These are phyloP conservation scores for Lindbergichthys nudifrons DNA, from an alignment of 2,797 vertebrate species.

Conservation along the genomic window DNA sequence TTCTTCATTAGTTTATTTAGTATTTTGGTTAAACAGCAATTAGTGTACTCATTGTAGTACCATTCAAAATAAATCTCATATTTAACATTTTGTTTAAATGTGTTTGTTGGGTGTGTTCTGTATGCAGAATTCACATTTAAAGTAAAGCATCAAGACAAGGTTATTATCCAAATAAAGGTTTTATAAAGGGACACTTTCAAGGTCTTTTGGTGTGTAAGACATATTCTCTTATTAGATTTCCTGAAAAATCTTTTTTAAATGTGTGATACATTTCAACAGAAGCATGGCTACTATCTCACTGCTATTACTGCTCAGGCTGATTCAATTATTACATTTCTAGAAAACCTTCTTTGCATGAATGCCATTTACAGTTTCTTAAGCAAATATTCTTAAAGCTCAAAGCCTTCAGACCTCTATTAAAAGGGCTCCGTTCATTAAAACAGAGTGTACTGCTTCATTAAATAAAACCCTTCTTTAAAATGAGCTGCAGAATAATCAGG, in stretches of 20 bases:
- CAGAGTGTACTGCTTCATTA: constrained; percentile 46
- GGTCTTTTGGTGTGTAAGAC: no score
- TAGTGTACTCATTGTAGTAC: not conserved
- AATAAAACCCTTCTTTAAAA: constrained; percentile 21
- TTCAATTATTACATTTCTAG: constrained; percentile 7
- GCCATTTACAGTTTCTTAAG: constrained; percentile 13
- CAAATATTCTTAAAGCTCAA: constrained; percentile 33
- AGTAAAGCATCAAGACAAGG: no score
- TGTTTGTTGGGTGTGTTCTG: no score
- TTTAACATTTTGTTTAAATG: no score
- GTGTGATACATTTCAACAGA: no score
- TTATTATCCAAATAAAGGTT: no score
- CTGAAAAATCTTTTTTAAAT: no score
- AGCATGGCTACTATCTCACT: no score
- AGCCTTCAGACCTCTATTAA: constrained; percentile 31
- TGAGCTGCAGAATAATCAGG: constrained; percentile 41
- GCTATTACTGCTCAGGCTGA: not conserved
- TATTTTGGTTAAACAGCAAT: constrained; percentile 4
- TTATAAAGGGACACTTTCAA: no score
- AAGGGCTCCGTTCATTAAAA: constrained; percentile 40
- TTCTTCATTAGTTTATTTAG: constrained; percentile 1
- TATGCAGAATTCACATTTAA: no score
- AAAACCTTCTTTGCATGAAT: not conserved
- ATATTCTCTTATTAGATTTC: no score
- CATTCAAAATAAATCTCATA: no score